A percentile compares a stretch with the other conserved stretches of the same genome.
These are phyloP conservation scores for Drosophila atripex DNA, from an alignment of 2,888 invertebrate species.

Conservation along the genomic window DNA sequence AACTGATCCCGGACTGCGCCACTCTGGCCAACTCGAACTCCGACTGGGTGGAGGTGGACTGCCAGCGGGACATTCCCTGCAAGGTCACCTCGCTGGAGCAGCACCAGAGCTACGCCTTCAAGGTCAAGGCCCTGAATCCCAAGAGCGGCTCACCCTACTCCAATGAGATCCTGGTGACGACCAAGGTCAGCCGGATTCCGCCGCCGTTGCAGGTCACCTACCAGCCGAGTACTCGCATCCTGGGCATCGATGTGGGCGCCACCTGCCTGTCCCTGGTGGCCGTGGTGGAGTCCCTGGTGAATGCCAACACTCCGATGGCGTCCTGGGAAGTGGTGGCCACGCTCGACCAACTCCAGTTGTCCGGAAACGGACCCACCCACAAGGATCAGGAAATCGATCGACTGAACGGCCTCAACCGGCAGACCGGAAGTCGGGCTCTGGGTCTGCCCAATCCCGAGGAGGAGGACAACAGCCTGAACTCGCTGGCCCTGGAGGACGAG, in stretches of 20 bases:
- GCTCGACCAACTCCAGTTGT: slow-evolving; percentile 87
- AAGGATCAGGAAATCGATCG: slow-evolving; percentile 89
- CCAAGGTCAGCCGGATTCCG: slow-evolving; percentile 93
- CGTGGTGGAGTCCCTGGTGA: slow-evolving; percentile 89
- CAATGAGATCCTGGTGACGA: slow-evolving; percentile 91
- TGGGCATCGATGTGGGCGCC: slow-evolving; percentile 91
- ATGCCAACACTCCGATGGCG: slow-evolving; percentile 85
- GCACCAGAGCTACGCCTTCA: slow-evolving; percentile 93
- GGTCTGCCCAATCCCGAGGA: slow-evolving; percentile 77
- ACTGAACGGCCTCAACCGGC: slow-evolving; percentile 84
- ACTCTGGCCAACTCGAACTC: slow-evolving; percentile 85
- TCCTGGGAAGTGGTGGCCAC: slow-evolving; percentile 90
- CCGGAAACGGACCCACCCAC: slow-evolving; percentile 88
- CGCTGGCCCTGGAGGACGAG: slow-evolving; percentile 87
- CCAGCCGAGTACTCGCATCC: slow-evolving; percentile 90
- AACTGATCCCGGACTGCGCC: slow-evolving; percentile 87
- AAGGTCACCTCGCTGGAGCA: slow-evolving; percentile 94
- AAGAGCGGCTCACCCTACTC: slow-evolving; percentile 95
- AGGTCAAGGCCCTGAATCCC: slow-evolving; percentile 94
- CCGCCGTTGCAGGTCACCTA: slow-evolving; percentile 92
- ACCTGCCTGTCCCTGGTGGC: slow-evolving; percentile 92
- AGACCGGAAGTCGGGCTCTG: slow-evolving; percentile 85
- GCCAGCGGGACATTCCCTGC: slow-evolving; percentile 93
- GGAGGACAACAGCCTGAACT: slow-evolving; percentile 85
- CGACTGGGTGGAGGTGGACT: slow-evolving; percentile 93